Percentiles rank a stretch among this genome's conserved stretches.
Evolutionary conservation across 30 jellyfish, hydroid and myxozoan species (phyloP).

Genomic region (Aurelia coerulea): DNA sequence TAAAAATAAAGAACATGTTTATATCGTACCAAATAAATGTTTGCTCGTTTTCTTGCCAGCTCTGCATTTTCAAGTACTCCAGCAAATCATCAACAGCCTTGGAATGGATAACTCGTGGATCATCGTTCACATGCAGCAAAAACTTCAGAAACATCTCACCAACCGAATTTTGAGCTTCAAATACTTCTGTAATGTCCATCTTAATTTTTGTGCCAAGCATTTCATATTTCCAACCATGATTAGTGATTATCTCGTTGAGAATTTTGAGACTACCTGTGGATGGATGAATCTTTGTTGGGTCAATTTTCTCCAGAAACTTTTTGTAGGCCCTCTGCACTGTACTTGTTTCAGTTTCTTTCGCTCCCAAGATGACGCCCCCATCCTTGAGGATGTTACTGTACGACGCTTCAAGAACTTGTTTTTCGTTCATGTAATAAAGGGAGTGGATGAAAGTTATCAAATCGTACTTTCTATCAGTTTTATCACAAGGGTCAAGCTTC

Average conservation of each 20-base stretch:
- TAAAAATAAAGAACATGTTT: too few relatives aligned
- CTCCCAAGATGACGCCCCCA: neutral
- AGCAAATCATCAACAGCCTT: too few relatives aligned
- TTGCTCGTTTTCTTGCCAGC: too few relatives aligned
- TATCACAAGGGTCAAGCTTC: neutral
- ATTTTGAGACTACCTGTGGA: neutral
- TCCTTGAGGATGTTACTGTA: neutral
- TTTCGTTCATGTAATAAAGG: conserved; percentile 2
- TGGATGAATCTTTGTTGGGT: neutral
- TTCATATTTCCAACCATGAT: neutral
- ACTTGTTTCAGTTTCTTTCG: neutral
- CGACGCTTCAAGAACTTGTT: neutral
- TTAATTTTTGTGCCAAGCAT: neutral
- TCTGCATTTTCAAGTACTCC: too few relatives aligned
- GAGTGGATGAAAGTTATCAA: conserved; percentile 3
- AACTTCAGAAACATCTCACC: neutral
- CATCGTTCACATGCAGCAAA: conserved; percentile 3
- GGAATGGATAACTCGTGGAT: neutral
- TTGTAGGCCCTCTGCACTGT: neutral
- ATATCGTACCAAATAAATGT: too few relatives aligned
- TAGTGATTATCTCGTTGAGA: neutral
- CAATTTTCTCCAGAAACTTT: neutral
- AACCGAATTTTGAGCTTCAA: neutral
- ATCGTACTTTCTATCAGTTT: neutral
- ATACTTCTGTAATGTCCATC: conserved; percentile 4